A percentile compares a stretch with the other conserved stretches of the same genome.
Conservation (phyloP, 1,140 invertebrate species). For the Periplaneta americana region DNA sequence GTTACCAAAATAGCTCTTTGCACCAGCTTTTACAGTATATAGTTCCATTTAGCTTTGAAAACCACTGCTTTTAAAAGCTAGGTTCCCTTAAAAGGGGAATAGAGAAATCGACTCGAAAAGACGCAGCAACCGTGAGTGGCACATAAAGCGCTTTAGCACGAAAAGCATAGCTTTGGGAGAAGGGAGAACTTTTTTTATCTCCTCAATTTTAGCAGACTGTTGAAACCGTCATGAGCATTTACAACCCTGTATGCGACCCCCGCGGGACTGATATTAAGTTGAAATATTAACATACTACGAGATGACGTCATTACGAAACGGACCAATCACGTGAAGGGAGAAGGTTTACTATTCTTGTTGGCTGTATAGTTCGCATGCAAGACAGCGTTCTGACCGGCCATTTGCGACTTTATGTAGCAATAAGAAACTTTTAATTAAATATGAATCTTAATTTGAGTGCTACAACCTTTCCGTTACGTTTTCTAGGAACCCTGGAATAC, state of each 20-base stretch:
- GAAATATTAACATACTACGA: background rate
- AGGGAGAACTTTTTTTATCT: background rate
- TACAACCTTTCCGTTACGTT: no score
- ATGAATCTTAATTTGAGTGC: background rate
- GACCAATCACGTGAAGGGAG: background rate
- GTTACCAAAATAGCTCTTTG: no score
- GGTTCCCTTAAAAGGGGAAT: no score
- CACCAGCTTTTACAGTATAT: no score
- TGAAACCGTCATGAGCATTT: background rate
- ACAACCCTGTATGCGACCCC: background rate
- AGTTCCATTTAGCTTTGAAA: no score
- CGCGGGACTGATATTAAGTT: background rate
- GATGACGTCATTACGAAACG: background rate
- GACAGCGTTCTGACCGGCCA: background rate
- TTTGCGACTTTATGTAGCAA: background rate
- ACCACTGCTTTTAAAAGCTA: no score
- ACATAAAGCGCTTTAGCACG: background rate
- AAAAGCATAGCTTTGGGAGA: background rate
- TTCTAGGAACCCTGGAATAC: no score
- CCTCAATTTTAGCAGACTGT: background rate
- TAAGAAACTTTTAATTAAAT: background rate
- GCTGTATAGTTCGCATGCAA: background rate
- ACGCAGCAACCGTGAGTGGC: background rate
- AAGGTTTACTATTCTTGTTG: background rate
- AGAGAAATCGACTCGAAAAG: no score